Evolutionary conservation across 2,113 vertebrate species (phyloP).

Genomic region (Corythoichthys haematopterus): DNA sequence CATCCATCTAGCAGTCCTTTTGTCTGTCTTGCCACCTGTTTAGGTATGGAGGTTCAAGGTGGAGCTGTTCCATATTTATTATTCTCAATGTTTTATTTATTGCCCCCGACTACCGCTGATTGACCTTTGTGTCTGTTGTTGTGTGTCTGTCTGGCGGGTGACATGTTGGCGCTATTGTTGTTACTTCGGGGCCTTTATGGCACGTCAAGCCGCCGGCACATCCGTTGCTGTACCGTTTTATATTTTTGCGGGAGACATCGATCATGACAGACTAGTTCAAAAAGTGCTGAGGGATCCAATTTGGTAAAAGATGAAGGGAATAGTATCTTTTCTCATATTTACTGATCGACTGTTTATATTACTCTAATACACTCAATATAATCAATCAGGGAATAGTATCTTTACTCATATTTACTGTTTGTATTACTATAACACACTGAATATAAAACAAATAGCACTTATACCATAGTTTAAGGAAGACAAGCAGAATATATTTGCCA

Average conservation of each 20-base stretch:
- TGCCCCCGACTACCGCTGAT: background rate
- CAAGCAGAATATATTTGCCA: too few relatives aligned
- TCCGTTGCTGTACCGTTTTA: background rate
- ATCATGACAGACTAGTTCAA: background rate
- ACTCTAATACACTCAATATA: too few relatives aligned
- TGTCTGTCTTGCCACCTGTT: background rate
- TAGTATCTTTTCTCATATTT: too few relatives aligned
- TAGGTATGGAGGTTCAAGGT: background rate
- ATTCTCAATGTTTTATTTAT: background rate
- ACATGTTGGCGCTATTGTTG: background rate
- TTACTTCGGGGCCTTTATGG: background rate
- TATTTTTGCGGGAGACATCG: background rate
- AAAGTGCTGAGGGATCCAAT: background rate
- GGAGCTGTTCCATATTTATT: background rate
- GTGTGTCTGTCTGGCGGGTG: background rate
- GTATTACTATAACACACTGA: too few relatives aligned
- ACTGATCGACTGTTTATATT: too few relatives aligned
- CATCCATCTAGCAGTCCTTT: background rate
- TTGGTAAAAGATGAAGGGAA: too few relatives aligned
- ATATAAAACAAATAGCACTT: too few relatives aligned
- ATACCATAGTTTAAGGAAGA: too few relatives aligned
- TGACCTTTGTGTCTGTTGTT: background rate
- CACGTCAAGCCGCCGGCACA: background rate
- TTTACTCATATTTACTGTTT: too few relatives aligned
- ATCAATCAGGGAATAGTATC: too few relatives aligned